phyloP scores from a whole-genome alignment of 1,140 invertebrate genomes.

The Diachasma alloeum region DNA sequence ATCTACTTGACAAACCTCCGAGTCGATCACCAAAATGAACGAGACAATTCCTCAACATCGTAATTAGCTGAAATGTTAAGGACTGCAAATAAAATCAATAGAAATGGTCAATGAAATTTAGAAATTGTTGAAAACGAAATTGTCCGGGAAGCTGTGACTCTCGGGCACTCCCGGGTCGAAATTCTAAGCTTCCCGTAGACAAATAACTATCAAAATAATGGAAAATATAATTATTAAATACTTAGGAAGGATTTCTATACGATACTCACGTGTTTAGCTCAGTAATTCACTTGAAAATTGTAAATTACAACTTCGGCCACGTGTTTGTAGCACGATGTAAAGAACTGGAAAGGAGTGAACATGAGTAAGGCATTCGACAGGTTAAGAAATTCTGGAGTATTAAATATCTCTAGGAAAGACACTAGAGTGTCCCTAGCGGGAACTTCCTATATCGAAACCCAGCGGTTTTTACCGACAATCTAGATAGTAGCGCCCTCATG shows the following conservation, averaged over 20 bases:
- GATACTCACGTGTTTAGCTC: slow-evolving; percentile 46
- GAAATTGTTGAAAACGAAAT: too few species aligned
- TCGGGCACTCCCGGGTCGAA: neutral
- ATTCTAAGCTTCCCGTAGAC: too few species aligned
- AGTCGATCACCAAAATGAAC: too few species aligned
- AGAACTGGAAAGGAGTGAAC: slow-evolving; percentile 45
- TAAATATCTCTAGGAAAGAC: neutral
- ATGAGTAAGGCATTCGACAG: neutral
- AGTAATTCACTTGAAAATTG: slow-evolving; percentile 45
- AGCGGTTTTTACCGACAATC: too few species aligned
- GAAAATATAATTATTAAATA: slow-evolving; percentile 1
- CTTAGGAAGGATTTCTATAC: neutral
- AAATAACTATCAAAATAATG: neutral
- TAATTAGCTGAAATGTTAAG: too few species aligned
- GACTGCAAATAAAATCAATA: too few species aligned
- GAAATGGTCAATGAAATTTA: too few species aligned
- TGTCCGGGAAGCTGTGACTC: neutral
- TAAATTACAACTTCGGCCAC: slow-evolving; percentile 48
- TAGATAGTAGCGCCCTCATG: too few species aligned
- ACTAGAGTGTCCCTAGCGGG: neutral
- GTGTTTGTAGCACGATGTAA: slow-evolving; percentile 50
- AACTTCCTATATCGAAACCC: too few species aligned
- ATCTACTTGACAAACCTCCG: too few species aligned
- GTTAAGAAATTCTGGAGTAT: neutral
- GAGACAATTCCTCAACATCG: too few species aligned